These are phyloP conservation scores for Heteronetta atricapilla DNA, from an alignment of 2,113 vertebrate species.

Conservation along the genomic window DNA sequence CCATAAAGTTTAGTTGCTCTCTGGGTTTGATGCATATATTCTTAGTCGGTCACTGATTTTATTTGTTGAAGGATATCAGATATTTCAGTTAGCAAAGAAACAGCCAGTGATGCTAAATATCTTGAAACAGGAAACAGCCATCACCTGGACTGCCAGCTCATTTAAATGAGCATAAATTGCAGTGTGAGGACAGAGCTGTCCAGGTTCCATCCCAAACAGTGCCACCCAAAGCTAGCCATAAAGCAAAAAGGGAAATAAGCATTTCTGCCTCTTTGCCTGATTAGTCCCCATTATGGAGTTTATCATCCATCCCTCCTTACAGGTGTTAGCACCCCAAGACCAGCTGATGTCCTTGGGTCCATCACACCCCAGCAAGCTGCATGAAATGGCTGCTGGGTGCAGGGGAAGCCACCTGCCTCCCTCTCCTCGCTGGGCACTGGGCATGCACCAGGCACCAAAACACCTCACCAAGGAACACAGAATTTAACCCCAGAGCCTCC, in stretches of 20 bases:
- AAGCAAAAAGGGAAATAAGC: conserved; percentile 11
- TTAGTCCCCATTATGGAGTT: neutral
- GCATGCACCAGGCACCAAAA: neutral
- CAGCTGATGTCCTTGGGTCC: conserved; percentile 15
- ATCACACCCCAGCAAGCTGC: neutral
- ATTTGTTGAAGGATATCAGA: neutral
- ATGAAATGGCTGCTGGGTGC: neutral
- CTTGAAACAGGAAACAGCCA: neutral
- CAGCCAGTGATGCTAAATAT: neutral
- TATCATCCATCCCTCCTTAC: neutral
- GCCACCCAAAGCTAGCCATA: neutral
- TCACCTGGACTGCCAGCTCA: neutral
- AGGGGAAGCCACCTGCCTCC: neutral
- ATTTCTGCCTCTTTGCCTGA: conserved; percentile 12
- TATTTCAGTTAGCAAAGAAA: neutral
- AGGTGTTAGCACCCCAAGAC: neutral
- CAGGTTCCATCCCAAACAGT: neutral
- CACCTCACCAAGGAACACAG: fast-evolving
- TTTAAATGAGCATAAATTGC: neutral
- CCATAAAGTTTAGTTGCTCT: neutral
- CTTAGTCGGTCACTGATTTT: neutral
- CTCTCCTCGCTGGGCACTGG: fast-evolving
- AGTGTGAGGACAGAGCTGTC: neutral
- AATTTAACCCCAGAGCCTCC: neutral
- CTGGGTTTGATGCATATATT: neutral